Base-by-base conservation (phyloP, 92 coral and sea anemone genomes). In the Palythoa grandis region DNA sequence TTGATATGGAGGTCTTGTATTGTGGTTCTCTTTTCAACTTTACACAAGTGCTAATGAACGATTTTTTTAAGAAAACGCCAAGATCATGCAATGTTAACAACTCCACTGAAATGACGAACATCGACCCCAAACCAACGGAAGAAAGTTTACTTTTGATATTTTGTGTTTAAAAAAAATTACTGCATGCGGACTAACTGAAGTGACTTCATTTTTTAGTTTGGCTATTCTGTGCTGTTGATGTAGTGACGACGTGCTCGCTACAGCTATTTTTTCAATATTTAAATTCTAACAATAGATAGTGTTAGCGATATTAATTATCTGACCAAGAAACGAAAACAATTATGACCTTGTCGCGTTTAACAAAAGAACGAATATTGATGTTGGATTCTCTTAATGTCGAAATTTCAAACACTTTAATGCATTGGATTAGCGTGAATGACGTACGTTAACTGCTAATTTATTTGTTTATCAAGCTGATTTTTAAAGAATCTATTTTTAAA, bases 361-460 rank as follows among this genome's bases (percentile, higher is more conserved):
- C 74, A 63, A 79, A 79, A 65, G 60, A 47, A 24, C 22, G 73
- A 24, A 39, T 80, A 80, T 50, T 23, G 58, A 66, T 48, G 74
- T 80, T 65, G 38, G 75, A 50, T 24, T 22, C 39, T 14, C 60
- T 66, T 63, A 61, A 63, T 80, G 85, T 80, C 43, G 47, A 80
- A 35, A 80, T 67, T 52, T 23, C 58, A 39, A 63, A 65, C 29
- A 24, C 20, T 80, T 48, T 19, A 80, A 80, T 15, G 29, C 58
- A 65, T 7, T 52, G 85, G 52, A 48, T 80, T 80, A 65, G 58
- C 6, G n/a, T 39, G 74, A 80, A 68, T 80, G 74, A 80, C 74
- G 85, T 57, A 80, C 85, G 53, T 47, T 65, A 13, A 22, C 61
- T 2, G 57, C 40, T 48, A 61, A 80, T 63, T 47, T 43, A 35